Evolutionary conservation across 2,113 vertebrate species (phyloP), one percentile per base, ranked within the genome.

Genomic region (Oncorhynchus clarkii): DNA sequence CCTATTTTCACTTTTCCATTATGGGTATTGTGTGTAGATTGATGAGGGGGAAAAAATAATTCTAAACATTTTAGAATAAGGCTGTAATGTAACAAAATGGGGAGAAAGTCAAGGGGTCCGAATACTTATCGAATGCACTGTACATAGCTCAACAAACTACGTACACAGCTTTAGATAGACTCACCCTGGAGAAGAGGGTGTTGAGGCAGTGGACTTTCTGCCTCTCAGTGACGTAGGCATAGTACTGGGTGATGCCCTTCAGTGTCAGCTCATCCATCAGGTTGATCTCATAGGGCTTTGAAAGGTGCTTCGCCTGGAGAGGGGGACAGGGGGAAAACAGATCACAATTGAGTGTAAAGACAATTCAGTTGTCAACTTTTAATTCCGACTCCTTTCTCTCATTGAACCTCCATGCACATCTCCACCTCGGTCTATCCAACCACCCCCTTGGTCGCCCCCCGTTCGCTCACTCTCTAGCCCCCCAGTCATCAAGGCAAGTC

Each of bases 121-220:
- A 39, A 39, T 39, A 39, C 39, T 39, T 39, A 8, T 6, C 2
- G 39, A 39, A 39, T 39, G 39, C 39, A 39, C 39, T 39, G 34
- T 39, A 54, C 16, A 4, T 54, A 5, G 16, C 51, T 14, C 49
- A 13, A 54, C 1, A 18, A 54, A 54, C 51, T 54, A 18, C 51
- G 9, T 45, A 9, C 39, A 45, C 39, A 45, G 39, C 39, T 45
- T 9, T 45, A 45, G 12, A 54, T 5, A 31, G 13, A 68, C 89
- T 80, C 80, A 92, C 92, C 86, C 87, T 89, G 59, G 91, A 92
- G 78, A 93, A 93, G 34, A 93, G 87, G 0, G 92, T 93, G 84
- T 93, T 93, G 48, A 93, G 92, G 78, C 92, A 93, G 86, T 93
- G 92, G 65, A 93, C 91, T 85, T 92, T 92, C 74, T 92, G 91